Evolutionary conservation across 2,888 invertebrate species (phyloP).

Genomic region (Dorcus parallelipipedus): DNA sequence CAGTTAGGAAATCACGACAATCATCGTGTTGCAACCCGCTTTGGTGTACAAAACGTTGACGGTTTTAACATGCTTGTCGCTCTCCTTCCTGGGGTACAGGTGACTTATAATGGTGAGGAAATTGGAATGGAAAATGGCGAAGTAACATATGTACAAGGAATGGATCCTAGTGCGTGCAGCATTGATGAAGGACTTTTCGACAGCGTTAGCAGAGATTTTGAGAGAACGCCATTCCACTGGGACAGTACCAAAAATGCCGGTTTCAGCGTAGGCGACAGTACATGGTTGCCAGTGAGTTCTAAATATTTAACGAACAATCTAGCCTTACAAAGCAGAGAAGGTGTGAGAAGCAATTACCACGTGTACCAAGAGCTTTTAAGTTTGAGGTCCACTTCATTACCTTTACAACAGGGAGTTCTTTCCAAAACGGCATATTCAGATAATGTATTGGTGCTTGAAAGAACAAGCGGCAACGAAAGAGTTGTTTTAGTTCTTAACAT

Average conservation of each 20-base stretch:
- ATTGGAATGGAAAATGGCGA: conserved; percentile 65
- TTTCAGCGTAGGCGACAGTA: conserved; percentile 45
- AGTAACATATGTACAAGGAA: conserved; percentile 50
- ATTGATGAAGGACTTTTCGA: conserved; percentile 59
- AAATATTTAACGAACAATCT: conserved; percentile 61
- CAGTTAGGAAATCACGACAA: conserved; percentile 76
- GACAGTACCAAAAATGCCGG: conserved; percentile 59
- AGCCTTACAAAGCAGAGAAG: conserved; percentile 46
- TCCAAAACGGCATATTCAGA: conserved; percentile 1
- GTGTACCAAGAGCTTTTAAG: conserved; percentile 58
- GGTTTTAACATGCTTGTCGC: conserved; percentile 76
- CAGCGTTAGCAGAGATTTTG: conserved; percentile 64
- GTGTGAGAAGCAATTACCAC: conserved; percentile 57
- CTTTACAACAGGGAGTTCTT: conserved; percentile 52
- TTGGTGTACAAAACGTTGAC: conserved; percentile 48
- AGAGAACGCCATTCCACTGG: conserved; percentile 83
- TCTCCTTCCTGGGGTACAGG: conserved; percentile 78
- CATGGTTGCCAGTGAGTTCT: conserved; percentile 67
- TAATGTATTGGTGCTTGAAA: not conserved
- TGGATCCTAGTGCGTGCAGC: conserved; percentile 58
- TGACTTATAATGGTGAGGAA: conserved; percentile 87
- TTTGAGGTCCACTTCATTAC: conserved; percentile 52
- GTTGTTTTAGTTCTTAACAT: conserved; percentile 40
- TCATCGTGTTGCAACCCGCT: conserved; percentile 64
- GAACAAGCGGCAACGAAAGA: conserved; percentile 6